phyloP scores from a whole-genome alignment of 1,140 invertebrate species.

The Papilio polyxenes region DNA sequence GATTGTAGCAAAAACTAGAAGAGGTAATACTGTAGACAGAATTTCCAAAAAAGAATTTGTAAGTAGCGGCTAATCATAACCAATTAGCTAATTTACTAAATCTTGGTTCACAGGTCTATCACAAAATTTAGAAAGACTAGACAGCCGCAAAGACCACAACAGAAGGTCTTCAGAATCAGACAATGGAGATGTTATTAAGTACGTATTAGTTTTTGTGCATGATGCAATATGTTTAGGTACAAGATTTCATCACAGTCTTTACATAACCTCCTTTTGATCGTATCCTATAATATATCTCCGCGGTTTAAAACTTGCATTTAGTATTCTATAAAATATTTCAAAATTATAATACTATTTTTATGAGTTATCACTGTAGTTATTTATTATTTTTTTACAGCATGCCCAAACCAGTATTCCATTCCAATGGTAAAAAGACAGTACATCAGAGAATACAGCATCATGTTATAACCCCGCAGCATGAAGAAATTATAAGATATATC shows the following conservation, averaged over 20 bases:
- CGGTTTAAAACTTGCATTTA: background rate
- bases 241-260: constrained; percentile 74
- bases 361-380: background rate
- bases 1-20: constrained; percentile 90
- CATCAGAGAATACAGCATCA: constrained; percentile 84
- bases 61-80: constrained; percentile 3
- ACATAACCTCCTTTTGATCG: constrained; percentile 69
- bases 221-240: constrained; percentile 55
- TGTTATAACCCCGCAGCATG: constrained; percentile 86
- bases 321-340: constrained; percentile 38
- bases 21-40: constrained; percentile 81
- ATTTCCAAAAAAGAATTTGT: background rate
- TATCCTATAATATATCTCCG: background rate
- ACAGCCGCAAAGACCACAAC: constrained; percentile 84
- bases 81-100: constrained; percentile 43
- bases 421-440: constrained; percentile 85
- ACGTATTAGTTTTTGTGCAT: constrained; percentile 61
- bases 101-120: constrained; percentile 81
- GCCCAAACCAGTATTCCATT: constrained; percentile 86
- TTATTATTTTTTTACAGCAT: constrained; percentile 76
- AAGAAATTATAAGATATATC: constrained; percentile 88
- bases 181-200: constrained; percentile 82
- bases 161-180: constrained; percentile 83
- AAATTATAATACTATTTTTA: background rate
- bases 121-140: constrained; percentile 85